A percentile compares a stretch with the other conserved stretches of the same genome.
Conservation (phyloP, 2,797 vertebrate genomes). For the Catharus ustulatus region DNA sequence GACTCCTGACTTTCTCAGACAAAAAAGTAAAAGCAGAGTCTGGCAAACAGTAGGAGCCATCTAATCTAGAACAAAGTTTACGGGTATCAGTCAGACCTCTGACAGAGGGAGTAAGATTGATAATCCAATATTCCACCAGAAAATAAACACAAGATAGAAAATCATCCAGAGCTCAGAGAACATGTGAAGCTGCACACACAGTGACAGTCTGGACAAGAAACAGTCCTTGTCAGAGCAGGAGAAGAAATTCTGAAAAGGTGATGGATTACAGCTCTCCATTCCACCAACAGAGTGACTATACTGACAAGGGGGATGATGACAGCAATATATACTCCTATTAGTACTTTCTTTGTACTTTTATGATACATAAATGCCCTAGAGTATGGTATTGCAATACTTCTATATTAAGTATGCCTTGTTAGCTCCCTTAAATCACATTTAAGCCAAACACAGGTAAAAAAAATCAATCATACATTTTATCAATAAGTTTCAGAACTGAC, state of each 20-base stretch:
- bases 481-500: not conserved
- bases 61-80: not conserved
- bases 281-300: not conserved
- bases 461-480: not conserved
- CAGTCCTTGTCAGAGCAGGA: not conserved
- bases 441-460: not conserved
- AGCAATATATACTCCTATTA: not conserved
- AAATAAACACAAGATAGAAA: not conserved
- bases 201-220: not conserved
- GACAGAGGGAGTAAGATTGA: not conserved
- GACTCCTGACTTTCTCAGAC: not conserved
- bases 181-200: not conserved
- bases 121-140: constrained; percentile 15
- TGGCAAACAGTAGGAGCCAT: not conserved
- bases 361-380: not conserved
- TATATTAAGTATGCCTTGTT: not conserved
- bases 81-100: not conserved
- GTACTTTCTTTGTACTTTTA: not conserved
- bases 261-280: not conserved
- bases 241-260: not conserved
- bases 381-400: not conserved
- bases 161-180: not conserved
- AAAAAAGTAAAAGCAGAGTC: not conserved
- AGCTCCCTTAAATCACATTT: not conserved
- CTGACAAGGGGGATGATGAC: not conserved